Conservation (phyloP, 2,888 invertebrate species). For the Acronicta psi region DNA sequence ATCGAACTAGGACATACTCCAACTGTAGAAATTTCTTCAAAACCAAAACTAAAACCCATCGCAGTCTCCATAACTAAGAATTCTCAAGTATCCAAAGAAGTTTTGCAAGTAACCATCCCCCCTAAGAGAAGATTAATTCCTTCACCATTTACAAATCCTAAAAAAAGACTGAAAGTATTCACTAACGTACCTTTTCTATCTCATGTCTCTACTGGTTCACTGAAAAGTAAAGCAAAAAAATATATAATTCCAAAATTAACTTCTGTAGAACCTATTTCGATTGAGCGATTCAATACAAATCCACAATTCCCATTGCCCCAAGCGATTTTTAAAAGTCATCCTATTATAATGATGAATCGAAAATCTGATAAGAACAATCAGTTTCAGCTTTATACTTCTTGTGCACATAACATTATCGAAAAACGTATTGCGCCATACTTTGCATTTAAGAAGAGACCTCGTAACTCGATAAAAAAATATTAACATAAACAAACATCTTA, state of each 20-base stretch:
- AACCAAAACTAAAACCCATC: neutral
- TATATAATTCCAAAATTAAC: constrained; percentile 4
- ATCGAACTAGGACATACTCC: no score
- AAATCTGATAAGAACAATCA: neutral
- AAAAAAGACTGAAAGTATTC: constrained; percentile 6
- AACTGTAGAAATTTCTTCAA: no score
- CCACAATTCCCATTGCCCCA: constrained; percentile 7
- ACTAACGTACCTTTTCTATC: constrained; percentile 17
- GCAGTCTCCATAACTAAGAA: constrained; percentile 1
- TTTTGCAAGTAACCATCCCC: neutral
- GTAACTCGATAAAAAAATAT: constrained; percentile 11
- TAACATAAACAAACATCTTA: constrained; percentile 6
- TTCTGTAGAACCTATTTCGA: constrained; percentile 9
- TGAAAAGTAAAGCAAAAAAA: neutral
- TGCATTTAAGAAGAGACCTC: constrained; percentile 38
- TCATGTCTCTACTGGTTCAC: constrained; percentile 1
- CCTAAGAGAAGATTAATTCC: neutral
- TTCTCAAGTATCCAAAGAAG: constrained; percentile 4
- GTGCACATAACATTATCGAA: constrained; percentile 60
- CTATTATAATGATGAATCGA: neutral
- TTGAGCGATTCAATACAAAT: neutral
- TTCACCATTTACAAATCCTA: constrained; percentile 4
- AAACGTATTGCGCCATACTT: constrained; percentile 63
- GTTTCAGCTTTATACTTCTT: constrained; percentile 19
- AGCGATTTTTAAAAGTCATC: constrained; percentile 1